Conservation (phyloP, 1,140 invertebrate species). For the Proctacanthus coquilletti region DNA sequence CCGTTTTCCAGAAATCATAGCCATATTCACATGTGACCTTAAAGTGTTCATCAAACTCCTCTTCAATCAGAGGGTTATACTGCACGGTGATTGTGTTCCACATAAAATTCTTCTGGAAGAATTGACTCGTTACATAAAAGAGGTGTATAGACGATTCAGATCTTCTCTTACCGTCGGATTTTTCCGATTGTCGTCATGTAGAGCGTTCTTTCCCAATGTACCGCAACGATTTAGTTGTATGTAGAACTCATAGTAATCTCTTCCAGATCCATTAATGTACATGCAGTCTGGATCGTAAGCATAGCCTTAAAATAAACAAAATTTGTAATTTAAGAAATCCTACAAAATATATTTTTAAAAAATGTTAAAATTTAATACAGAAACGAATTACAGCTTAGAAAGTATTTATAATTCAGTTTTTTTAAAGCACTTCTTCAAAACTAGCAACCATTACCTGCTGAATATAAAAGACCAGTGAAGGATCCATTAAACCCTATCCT, state of each 20-base stretch:
- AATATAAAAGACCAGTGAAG: constrained; percentile 76
- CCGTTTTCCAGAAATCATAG: constrained; percentile 92
- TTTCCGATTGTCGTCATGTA: constrained; percentile 69
- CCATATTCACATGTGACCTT: constrained; percentile 94
- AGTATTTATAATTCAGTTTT: constrained; percentile 3
- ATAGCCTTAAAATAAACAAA: constrained; percentile 49
- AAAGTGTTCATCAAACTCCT: constrained; percentile 89
- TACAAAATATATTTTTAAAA: constrained; percentile 7
- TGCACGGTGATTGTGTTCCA: constrained; percentile 92
- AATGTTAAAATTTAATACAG: no score
- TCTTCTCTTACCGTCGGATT: constrained; percentile 53
- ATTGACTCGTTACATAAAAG: no score
- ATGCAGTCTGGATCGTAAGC: constrained; percentile 88
- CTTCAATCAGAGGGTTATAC: constrained; percentile 85
- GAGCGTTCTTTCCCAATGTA: constrained; percentile 73
- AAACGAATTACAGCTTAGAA: neutral
- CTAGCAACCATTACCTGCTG: constrained; percentile 59
- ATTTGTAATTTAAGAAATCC: neutral
- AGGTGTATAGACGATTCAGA: no score
- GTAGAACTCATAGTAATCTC: constrained; percentile 84
- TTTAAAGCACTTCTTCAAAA: neutral
- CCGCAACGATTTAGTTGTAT: constrained; percentile 85
- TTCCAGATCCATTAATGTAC: constrained; percentile 83
- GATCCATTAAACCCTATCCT: constrained; percentile 81
- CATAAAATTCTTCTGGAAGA: constrained; percentile 69